phyloP scores from a whole-genome alignment of 2,797 vertebrate genomes.

The Menidia menidia region DNA sequence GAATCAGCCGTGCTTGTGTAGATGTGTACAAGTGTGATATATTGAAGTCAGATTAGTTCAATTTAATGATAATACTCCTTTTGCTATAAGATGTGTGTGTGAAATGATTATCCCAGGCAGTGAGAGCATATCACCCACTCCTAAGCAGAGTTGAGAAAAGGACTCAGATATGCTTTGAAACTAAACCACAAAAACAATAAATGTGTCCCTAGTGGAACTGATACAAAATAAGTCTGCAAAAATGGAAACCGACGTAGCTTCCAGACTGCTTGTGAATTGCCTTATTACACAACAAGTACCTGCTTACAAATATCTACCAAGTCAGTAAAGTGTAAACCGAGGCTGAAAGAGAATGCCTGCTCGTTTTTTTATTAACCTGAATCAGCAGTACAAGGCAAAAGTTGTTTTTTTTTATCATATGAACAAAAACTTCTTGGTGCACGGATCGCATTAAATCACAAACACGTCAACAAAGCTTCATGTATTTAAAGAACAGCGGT shows the following conservation, averaged over 20 bases:
- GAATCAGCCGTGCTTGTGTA: too few relatives aligned
- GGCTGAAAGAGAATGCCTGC: neutral
- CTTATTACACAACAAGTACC: neutral
- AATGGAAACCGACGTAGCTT: conserved; percentile 4
- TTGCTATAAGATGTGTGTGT: too few relatives aligned
- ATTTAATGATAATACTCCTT: too few relatives aligned
- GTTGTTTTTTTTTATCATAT: neutral
- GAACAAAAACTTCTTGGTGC: neutral
- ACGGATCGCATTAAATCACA: neutral
- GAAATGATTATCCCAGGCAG: too few relatives aligned
- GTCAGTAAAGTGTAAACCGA: neutral
- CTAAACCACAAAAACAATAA: neutral
- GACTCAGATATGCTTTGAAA: neutral
- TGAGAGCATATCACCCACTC: too few relatives aligned
- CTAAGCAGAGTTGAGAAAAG: too few relatives aligned
- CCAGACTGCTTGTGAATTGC: neutral
- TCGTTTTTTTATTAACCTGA: neutral
- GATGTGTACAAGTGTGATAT: too few relatives aligned
- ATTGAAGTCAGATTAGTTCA: too few relatives aligned
- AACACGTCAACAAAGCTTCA: neutral
- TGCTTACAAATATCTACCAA: neutral
- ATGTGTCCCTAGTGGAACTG: neutral
- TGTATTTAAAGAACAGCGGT: neutral
- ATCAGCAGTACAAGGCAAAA: neutral
- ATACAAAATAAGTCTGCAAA: neutral